Evolutionary conservation across 2,797 vertebrate species (phyloP).

Genomic region (Hoplostethus mediterraneus): DNA sequence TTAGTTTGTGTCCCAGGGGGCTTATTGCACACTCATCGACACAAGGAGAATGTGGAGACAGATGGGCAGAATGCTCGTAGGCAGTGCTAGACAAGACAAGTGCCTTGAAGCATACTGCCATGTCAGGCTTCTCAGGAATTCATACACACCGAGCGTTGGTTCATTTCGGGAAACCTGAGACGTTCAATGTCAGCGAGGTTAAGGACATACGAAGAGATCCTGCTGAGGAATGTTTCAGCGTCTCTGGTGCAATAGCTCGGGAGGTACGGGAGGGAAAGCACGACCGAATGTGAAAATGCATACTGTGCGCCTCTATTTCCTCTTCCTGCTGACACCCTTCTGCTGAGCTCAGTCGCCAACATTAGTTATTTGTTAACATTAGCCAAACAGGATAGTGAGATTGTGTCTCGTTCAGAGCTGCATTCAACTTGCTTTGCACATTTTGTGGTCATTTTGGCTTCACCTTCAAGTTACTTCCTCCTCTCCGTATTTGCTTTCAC

Average conservation of each 20-base stretch:
- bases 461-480: conserved; percentile 45
- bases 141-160: conserved; percentile 24
- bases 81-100: conserved; percentile 1
- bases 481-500: conserved; percentile 45
- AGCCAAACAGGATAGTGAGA: neutral
- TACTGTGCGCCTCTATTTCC: conserved; percentile 24
- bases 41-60: conserved; percentile 45
- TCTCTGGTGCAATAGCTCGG: conserved; percentile 32
- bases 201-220: conserved; percentile 58
- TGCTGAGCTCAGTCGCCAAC: neutral
- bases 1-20: neutral
- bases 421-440: neutral
- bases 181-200: conserved; percentile 54
- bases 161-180: conserved; percentile 67
- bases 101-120: conserved; percentile 48
- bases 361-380: conserved; percentile 1
- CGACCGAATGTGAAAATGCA: conserved; percentile 38
- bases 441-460: conserved; percentile 24
- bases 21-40: conserved; percentile 18
- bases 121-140: conserved; percentile 65
- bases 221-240: conserved; percentile 57
- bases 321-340: conserved; percentile 16
- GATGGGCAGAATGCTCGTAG: conserved; percentile 22
- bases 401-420: conserved; percentile 7
- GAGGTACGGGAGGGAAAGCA: conserved; percentile 27